Evolutionary conservation across 2,797 vertebrate genomes (phyloP), one percentile per base, ranked within the genome.

Genomic region (Sebastiscus tertius): DNA sequence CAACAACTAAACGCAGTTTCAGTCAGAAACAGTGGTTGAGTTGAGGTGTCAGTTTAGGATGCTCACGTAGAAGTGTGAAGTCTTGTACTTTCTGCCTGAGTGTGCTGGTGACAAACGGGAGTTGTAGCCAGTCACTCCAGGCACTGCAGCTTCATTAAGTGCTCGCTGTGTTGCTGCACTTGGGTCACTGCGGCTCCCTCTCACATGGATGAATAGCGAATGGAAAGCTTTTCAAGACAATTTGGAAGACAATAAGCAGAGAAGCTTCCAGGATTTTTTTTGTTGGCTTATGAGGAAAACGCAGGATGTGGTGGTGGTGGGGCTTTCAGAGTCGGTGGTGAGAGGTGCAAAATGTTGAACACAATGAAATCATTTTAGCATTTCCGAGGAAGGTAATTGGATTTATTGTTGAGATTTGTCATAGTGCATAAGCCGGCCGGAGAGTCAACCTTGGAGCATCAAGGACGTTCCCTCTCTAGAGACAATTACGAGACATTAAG

Each of bases 71-170:
- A 82, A 42, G 75, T 82, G 77, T 85, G 77, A 85, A 81, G 63
- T 81, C 59, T 69, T 60, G 55, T 49, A 62, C 83, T 80, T 87
- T 76, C 72, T 86, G 85, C 60, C 71, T 64, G 67, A 69, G 61
- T 80, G 69, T 74, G 77, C 46, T 71, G 62, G 64, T 89, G 88
- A 92, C 86, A 80, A 86, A 77, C 46, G 8, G 74, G 72, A 77
- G 63, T 55, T 60, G 68, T 61, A 70, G 69, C 78, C 88, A 72
- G 67, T 84, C 84, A 80, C 90, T 88, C 49, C 61, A 60, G 92
- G 86, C 74, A 3, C 82, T 49, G 79, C 74, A 62, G 89, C 92
- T 92, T 93, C 89, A 89, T 93, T 91, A 92, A 80, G 81, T 76
- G 74, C 81, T 65, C 3, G 82, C 85, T 85, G 67, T 74, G 77